These are phyloP conservation scores for Castor canadensis DNA, from an alignment of 2,113 vertebrate species.

Conservation along the genomic window DNA sequence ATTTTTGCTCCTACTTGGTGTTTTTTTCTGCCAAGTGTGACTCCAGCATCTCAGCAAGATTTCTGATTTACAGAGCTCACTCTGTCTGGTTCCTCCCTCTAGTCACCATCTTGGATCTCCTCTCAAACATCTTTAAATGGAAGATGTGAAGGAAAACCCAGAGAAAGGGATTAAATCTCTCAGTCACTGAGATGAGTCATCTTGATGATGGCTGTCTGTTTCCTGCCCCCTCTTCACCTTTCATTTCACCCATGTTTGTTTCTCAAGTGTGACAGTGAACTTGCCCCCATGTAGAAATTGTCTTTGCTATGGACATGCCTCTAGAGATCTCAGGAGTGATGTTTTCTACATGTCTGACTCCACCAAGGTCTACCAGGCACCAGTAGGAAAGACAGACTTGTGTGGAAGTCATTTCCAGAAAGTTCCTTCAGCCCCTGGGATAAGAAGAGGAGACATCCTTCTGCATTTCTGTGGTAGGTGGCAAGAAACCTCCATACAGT, in stretches of 20 bases:
- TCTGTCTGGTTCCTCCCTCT: no score
- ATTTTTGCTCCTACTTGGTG: no score
- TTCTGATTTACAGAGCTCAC: no score
- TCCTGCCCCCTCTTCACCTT: background rate
- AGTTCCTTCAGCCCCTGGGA: background rate
- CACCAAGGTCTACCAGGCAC: background rate
- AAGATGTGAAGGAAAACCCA: background rate
- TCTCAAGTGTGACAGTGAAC: background rate
- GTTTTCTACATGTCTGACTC: background rate
- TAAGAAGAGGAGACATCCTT: background rate
- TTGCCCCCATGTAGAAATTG: background rate
- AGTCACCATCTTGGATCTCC: no score
- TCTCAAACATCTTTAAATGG: background rate
- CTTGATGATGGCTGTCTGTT: background rate
- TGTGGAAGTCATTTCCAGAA: conserved; percentile 48
- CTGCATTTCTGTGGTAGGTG: background rate
- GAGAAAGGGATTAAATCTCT: background rate
- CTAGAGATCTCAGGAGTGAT: background rate
- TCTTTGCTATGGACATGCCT: background rate
- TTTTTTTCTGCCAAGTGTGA: no score
- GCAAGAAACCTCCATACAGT: background rate
- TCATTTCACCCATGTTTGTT: no score
- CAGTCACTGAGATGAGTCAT: background rate
- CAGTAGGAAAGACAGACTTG: background rate
- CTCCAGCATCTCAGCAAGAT: no score